Base-by-base conservation (phyloP, 2,113 vertebrate genomes). In the Fregata magnificens region DNA sequence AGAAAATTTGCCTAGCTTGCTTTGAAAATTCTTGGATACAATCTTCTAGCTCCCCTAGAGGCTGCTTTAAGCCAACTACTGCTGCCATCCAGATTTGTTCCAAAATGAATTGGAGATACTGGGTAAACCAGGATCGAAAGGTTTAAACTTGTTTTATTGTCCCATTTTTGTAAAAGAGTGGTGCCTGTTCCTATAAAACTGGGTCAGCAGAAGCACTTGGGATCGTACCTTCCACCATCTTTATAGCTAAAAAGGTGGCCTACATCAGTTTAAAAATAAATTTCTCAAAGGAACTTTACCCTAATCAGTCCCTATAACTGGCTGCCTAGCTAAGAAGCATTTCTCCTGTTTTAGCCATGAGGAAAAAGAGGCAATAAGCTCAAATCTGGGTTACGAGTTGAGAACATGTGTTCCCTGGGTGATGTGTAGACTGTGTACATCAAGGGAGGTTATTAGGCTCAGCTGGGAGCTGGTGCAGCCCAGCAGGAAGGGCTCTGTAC, bases 31-130 rank as follows among this genome's bases (percentile, higher is more conserved):
- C 58, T 49, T 87, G 62, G 71, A 91, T 76, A 22, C 61, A 79
- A 89, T 96, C 93, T 94, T 93, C 62, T 88, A 78, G 93, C 90
- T 96, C 87, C 93, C 90, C 93, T 88, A 96, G 92, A 94, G 93
- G 95, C 90, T 90, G 90, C 70, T 93, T 90, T 79, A 66, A 77
- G 78, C 45, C 82, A 86, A 3, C 55, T 84, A 13, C 58, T 79
- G 58, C 49, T 82, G 56, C 66, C 84, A 29, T 40, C 56, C 59
- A 40, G 34, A 42, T 82, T 82, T 69, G 58, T 85, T 79, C 52
- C 90, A 50, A 82, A 94, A 53, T 42, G 34, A 53, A 21, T 4
- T 88, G 69, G 55, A 87, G 31, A 36, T 59, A 44, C 21, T 50
- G 76, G 11, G 21, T 86, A 92, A 84, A 82, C 50, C 29, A 45